phyloP scores from a whole-genome alignment of 2,797 vertebrate species.

The Channa striata region DNA sequence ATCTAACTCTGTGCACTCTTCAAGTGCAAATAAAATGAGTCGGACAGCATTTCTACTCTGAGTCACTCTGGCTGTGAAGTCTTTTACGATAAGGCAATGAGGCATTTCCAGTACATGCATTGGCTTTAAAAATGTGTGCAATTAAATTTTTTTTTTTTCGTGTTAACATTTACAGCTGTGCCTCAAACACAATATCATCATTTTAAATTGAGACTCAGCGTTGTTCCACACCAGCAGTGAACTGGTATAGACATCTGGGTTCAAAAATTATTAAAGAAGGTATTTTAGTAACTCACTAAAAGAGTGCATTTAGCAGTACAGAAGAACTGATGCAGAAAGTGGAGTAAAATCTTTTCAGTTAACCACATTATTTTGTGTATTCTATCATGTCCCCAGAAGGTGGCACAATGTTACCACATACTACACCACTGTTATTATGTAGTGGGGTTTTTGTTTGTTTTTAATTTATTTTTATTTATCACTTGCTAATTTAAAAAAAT shows the following conservation, averaged over 20 bases:
- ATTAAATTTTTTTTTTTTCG: too few relatives aligned
- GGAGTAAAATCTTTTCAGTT: neutral
- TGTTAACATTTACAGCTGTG: too few relatives aligned
- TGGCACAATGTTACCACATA: slow-evolving; percentile 51
- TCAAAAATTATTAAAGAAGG: neutral
- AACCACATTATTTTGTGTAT: slow-evolving; percentile 1
- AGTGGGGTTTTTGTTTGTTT: neutral
- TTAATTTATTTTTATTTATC: neutral
- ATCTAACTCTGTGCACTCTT: too few relatives aligned
- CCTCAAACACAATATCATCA: neutral
- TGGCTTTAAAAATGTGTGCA: too few relatives aligned
- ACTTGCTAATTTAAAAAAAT: too few relatives aligned
- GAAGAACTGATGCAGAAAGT: neutral
- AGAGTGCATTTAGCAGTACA: neutral
- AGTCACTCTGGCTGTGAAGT: too few relatives aligned
- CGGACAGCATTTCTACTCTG: too few relatives aligned
- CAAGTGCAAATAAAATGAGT: too few relatives aligned
- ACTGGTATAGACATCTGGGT: neutral
- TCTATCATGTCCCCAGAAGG: slow-evolving; percentile 51
- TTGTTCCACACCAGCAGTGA: neutral
- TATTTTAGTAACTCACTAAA: neutral
- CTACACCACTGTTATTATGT: too few relatives aligned
- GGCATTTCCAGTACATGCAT: too few relatives aligned
- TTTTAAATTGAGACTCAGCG: neutral
- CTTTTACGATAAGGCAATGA: too few relatives aligned